These are phyloP conservation scores for Sinodicranocentrus sp. DNA, from an alignment of 2,888 invertebrate species.

Conservation along the genomic window DNA sequence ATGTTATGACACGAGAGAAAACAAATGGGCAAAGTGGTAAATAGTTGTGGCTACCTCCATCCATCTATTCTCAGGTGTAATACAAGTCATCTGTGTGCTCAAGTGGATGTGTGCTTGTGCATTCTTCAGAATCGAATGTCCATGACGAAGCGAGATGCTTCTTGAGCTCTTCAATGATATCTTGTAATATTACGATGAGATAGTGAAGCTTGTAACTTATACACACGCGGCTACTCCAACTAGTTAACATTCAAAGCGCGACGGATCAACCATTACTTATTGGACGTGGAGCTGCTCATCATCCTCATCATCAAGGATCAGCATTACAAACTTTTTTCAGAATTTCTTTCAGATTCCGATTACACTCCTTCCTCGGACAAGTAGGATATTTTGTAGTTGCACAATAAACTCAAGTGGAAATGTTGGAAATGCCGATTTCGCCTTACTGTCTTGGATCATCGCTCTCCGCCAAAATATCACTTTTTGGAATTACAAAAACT, in stretches of 20 bases:
- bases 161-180: no score
- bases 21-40: conserved; percentile 66
- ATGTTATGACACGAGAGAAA: conserved; percentile 62
- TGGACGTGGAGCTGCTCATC: conserved; percentile 68
- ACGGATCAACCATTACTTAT: conserved; percentile 68
- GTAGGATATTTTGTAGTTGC: no score
- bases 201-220: background rate
- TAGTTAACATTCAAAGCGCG: conserved; percentile 66
- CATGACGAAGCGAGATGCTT: conserved; percentile 30
- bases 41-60: conserved; percentile 55
- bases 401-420: no score
- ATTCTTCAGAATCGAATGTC: conserved; percentile 63
- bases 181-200: no score
- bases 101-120: background rate
- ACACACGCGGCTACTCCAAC: conserved; percentile 26
- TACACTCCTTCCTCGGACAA: no score
- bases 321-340: conserved; percentile 56
- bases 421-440: no score
- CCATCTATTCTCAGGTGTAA: conserved; percentile 32
- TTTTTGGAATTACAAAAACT: no score
- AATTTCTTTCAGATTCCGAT: conserved; percentile 28
- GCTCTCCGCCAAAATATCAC: no score
- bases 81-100: conserved; percentile 1
- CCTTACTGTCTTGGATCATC: no score
- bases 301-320: conserved; percentile 59